Conservation (phyloP, 2,888 invertebrate genomes). For the Drosophila longiperda region DNA sequence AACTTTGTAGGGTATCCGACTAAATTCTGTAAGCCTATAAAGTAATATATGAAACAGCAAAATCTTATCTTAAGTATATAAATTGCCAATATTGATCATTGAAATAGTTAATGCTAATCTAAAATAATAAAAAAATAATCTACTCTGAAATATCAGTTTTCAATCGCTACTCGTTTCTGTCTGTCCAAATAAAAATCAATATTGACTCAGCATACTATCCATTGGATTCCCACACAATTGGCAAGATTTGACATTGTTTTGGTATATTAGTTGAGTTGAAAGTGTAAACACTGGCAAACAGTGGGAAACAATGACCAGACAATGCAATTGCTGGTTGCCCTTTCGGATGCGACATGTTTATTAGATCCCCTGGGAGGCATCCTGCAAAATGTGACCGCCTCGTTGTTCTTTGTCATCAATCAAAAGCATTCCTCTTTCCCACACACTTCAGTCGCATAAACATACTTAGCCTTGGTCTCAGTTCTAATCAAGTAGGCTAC, state of each 20-base stretch:
- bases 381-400: slow-evolving; percentile 28
- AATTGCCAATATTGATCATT: background rate
- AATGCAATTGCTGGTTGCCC: slow-evolving; percentile 29
- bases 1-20: background rate
- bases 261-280: slow-evolving; percentile 48
- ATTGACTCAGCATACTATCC: slow-evolving; percentile 21
- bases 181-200: background rate
- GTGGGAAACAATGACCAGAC: slow-evolving; percentile 37
- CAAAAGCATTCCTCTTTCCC: slow-evolving; percentile 60
- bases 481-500: slow-evolving; percentile 34
- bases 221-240: slow-evolving; percentile 27
- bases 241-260: slow-evolving; percentile 62
- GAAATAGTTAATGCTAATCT: background rate
- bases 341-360: slow-evolving; percentile 65
- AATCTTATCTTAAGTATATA: background rate
- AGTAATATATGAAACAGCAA: background rate
- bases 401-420: slow-evolving; percentile 48
- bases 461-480: slow-evolving; percentile 15
- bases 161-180: too few relatives aligned
- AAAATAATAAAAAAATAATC: too few relatives aligned
- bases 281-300: slow-evolving; percentile 56
- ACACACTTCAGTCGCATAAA: slow-evolving; percentile 40
- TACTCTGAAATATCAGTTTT: too few relatives aligned
- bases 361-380: slow-evolving; percentile 69
- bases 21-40: background rate